Conservation (phyloP, 92 coral and sea anemone genomes). For the Desmophyllum pertusum region DNA sequence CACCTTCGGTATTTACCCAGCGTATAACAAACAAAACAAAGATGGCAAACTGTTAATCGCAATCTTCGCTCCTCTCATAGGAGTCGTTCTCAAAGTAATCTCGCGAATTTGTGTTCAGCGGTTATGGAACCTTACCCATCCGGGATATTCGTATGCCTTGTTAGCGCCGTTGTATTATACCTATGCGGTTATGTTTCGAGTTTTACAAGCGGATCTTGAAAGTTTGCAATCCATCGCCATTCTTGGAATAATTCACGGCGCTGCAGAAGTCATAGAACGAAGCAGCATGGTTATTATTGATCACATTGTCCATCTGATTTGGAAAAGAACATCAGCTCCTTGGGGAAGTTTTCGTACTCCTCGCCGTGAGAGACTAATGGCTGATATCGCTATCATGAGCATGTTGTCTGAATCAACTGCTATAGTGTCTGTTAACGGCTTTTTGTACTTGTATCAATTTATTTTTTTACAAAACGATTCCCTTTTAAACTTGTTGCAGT, state of each 20-base stretch:
- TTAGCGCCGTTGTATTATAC: neutral
- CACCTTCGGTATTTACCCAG: too few relatives aligned
- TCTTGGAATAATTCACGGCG: slow-evolving; percentile 2
- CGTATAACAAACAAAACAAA: too few relatives aligned
- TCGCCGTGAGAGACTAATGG: slow-evolving; percentile 39
- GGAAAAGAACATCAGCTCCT: slow-evolving; percentile 18
- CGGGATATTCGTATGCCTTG: slow-evolving; percentile 4
- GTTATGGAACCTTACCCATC: neutral
- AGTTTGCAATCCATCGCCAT: slow-evolving; percentile 3
- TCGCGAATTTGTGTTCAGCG: too few relatives aligned
- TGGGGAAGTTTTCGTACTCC: slow-evolving; percentile 42
- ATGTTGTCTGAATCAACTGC: slow-evolving; percentile 32
- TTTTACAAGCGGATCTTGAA: neutral
- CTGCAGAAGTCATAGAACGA: neutral
- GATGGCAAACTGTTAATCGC: too few relatives aligned
- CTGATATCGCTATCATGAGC: slow-evolving; percentile 33
- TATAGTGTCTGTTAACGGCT: slow-evolving; percentile 27
- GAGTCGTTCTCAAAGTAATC: too few relatives aligned
- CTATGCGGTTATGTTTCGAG: neutral
- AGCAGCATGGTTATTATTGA: too few relatives aligned
- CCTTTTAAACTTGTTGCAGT: too few relatives aligned
- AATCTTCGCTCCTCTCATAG: too few relatives aligned
- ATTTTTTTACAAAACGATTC: too few relatives aligned
- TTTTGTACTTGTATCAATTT: too few relatives aligned
- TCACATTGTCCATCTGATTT: too few relatives aligned